Conservation (phyloP, 2,888 invertebrate genomes). For the Melanostoma scalare region DNA sequence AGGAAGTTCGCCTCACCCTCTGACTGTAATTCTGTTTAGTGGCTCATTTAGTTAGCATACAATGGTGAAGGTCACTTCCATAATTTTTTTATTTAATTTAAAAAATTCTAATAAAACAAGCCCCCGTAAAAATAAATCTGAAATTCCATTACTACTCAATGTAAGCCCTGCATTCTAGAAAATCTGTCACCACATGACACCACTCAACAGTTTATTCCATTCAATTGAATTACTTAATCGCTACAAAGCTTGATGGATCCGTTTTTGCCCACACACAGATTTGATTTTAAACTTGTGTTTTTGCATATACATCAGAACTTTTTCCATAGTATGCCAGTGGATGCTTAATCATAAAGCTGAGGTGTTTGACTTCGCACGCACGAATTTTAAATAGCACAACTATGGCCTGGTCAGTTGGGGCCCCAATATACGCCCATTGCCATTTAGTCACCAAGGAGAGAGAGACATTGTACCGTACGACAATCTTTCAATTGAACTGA, state of each 20-base stretch:
- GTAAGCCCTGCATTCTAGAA: slow-evolving; percentile 24
- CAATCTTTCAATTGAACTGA: slow-evolving; percentile 71
- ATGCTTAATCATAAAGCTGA: slow-evolving; percentile 49
- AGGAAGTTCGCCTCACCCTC: not conserved
- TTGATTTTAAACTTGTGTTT: not conserved
- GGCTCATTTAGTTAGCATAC: no score
- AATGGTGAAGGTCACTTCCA: slow-evolving; percentile 42
- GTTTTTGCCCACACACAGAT: slow-evolving; percentile 31
- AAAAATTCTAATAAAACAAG: slow-evolving; percentile 27
- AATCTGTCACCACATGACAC: slow-evolving; percentile 43
- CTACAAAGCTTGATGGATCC: slow-evolving; percentile 19
- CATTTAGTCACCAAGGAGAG: slow-evolving; percentile 33
- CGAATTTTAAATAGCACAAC: not conserved
- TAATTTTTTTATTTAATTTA: not conserved
- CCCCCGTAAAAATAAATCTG: slow-evolving; percentile 32
- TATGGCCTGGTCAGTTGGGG: not conserved
- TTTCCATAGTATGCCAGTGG: slow-evolving; percentile 10
- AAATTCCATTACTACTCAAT: slow-evolving; percentile 13
- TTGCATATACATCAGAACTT: slow-evolving; percentile 37
- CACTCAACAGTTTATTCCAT: slow-evolving; percentile 59
- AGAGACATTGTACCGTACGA: slow-evolving; percentile 47
- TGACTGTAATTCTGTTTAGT: no score
- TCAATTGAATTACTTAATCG: slow-evolving; percentile 69
- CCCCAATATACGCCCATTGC: slow-evolving; percentile 21
- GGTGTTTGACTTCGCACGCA: slow-evolving; percentile 64